A percentile compares a stretch with the other conserved stretches of the same genome.
These are phyloP conservation scores for Uloborus plumipes DNA, from an alignment of 2,888 invertebrate genomes.

Conservation along the genomic window DNA sequence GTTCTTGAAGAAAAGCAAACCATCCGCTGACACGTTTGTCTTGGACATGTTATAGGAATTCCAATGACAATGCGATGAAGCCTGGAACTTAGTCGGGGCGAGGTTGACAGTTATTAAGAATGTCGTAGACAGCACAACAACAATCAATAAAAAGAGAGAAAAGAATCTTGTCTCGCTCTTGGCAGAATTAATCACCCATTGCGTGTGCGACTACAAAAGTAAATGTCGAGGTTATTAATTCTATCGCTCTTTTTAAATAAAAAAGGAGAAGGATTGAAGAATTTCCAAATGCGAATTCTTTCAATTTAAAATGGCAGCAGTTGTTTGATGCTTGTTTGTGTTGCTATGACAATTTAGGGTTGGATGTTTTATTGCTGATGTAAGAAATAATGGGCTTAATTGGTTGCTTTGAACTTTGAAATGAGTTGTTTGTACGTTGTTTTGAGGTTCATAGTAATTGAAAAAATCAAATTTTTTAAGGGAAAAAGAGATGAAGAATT, in stretches of 20 bases:
- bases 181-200: slow-evolving; percentile 42
- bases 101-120: slow-evolving; percentile 53
- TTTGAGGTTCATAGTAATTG: too few relatives aligned
- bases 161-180: not conserved
- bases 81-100: too few relatives aligned
- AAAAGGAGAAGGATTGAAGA: slow-evolving; percentile 23
- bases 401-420: too few relatives aligned
- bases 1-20: too few relatives aligned
- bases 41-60: slow-evolving; percentile 26
- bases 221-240: slow-evolving; percentile 33
- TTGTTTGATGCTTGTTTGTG: slow-evolving; percentile 12
- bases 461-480: too few relatives aligned
- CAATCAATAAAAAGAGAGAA: not conserved
- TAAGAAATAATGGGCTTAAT: too few relatives aligned
- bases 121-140: slow-evolving; percentile 3
- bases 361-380: too few relatives aligned
- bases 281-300: slow-evolving; percentile 29
- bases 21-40: slow-evolving; percentile 8
- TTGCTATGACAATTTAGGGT: slow-evolving; percentile 16
- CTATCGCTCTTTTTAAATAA: slow-evolving; percentile 2
- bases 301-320: slow-evolving; percentile 44
- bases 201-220: not conserved
- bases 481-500: too few relatives aligned
- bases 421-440: too few relatives aligned
- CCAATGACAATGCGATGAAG: too few relatives aligned